Evolutionary conservation across 2,797 vertebrate species (phyloP).

Genomic region (Pteropus rufus): DNA sequence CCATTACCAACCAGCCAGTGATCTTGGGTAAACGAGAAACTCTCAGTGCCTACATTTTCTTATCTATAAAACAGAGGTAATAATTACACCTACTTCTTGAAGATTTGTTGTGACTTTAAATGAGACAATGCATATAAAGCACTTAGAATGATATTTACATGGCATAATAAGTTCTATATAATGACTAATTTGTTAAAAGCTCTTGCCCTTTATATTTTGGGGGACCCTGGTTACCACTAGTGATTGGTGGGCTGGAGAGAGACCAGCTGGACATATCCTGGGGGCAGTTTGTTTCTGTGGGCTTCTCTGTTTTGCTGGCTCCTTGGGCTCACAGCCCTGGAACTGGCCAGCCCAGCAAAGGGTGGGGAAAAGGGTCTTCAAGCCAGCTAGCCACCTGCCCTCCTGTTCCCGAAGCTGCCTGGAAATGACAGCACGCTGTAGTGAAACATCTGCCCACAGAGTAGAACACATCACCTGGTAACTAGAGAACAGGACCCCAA

Average conservation of each 20-base stretch:
- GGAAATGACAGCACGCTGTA: accelerated
- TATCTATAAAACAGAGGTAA: neutral
- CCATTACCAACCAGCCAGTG: neutral
- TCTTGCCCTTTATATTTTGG: neutral
- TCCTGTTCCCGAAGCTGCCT: neutral
- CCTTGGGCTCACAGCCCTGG: neutral
- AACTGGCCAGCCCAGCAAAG: neutral
- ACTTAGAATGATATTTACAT: neutral
- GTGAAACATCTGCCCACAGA: neutral
- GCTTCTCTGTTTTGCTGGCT: neutral
- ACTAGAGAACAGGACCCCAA: neutral
- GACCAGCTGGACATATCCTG: neutral
- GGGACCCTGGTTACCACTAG: neutral
- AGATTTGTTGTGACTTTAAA: neutral
- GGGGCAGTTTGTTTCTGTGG: neutral
- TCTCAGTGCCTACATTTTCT: neutral
- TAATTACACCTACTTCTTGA: neutral
- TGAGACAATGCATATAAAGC: neutral
- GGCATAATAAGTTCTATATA: neutral
- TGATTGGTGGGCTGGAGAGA: neutral
- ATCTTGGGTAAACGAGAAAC: neutral
- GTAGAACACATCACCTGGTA: neutral
- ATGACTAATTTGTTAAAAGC: neutral
- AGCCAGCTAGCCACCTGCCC: accelerated
- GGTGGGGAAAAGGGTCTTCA: neutral